A percentile compares a stretch with the other conserved stretches of the same genome.
Conservation (phyloP, 2,113 vertebrate genomes). For the Seriola rivoliana region DNA sequence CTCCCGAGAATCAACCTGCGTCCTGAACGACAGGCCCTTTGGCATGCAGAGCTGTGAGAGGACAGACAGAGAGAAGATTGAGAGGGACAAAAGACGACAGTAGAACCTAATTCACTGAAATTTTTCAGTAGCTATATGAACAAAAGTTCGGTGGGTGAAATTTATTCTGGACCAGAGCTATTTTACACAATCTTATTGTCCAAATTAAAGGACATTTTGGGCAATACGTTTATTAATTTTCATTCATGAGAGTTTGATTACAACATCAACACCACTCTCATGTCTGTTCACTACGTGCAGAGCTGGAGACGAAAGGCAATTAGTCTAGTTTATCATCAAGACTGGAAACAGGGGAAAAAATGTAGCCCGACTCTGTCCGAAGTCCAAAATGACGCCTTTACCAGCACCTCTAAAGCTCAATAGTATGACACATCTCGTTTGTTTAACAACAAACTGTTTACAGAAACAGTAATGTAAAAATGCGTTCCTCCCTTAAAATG, state of each 20-base stretch:
- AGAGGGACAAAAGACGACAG: background rate
- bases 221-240: background rate
- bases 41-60: conserved; percentile 96
- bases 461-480: background rate
- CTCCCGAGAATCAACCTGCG: conserved; percentile 92
- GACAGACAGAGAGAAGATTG: conserved; percentile 32
- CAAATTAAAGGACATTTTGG: background rate
- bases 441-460: background rate
- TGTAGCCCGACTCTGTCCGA: too few species aligned
- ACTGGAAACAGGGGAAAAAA: too few species aligned
- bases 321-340: too few species aligned
- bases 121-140: background rate
- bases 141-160: background rate
- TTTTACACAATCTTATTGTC: background rate
- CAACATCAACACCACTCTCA: too few species aligned
- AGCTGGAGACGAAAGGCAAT: too few species aligned
- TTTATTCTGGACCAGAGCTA: background rate
- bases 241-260: too few species aligned
- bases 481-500: background rate
- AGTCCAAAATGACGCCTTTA: too few species aligned
- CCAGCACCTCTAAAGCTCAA: background rate
- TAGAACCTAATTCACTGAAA: background rate
- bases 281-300: too few species aligned
- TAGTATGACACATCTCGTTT: too few species aligned
- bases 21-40: conserved; percentile 97